These are phyloP conservation scores for Ascidia mentula DNA, from an alignment of 23 tunicate species.

Conservation along the genomic window DNA sequence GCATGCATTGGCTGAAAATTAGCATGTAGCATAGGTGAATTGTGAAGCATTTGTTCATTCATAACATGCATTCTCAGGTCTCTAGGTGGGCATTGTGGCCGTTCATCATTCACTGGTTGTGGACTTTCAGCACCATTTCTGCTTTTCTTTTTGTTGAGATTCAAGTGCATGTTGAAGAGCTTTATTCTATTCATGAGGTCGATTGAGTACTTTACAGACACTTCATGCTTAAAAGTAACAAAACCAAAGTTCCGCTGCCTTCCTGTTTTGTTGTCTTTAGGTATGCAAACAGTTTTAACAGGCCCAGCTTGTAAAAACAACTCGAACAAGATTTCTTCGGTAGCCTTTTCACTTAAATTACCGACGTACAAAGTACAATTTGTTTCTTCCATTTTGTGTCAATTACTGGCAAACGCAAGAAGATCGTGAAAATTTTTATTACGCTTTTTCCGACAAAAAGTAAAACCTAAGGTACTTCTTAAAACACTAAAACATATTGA, in stretches of 20 bases:
- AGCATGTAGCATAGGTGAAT: not conserved
- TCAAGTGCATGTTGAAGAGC: conserved; percentile 26
- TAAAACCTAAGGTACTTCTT: too few relatives aligned
- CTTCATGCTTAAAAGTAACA: conserved; percentile 66
- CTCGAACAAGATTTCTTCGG: conserved; percentile 67
- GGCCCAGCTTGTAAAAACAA: conserved; percentile 89
- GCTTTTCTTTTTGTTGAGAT: conserved; percentile 7
- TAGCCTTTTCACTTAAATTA: conserved; percentile 47
- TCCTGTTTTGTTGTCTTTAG: conserved; percentile 54
- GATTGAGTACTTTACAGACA: conserved; percentile 64
- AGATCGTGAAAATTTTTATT: too few relatives aligned
- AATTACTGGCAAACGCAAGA: too few relatives aligned
- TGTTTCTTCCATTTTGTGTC: conserved; percentile 19
- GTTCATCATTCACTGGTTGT: not conserved
- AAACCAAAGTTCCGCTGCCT: conserved; percentile 50
- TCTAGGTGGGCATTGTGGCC: not conserved
- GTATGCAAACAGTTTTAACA: conserved; percentile 62
- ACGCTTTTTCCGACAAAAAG: too few relatives aligned
- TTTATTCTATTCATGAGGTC: conserved; percentile 55
- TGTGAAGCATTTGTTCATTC: not conserved
- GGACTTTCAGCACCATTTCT: not conserved
- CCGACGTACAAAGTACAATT: conserved; percentile 73
- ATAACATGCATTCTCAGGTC: not conserved
- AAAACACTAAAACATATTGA: too few relatives aligned
- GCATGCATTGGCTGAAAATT: not conserved